These are phyloP conservation scores for Betta splendens DNA, from an alignment of 2,797 vertebrate species.

Conservation along the genomic window DNA sequence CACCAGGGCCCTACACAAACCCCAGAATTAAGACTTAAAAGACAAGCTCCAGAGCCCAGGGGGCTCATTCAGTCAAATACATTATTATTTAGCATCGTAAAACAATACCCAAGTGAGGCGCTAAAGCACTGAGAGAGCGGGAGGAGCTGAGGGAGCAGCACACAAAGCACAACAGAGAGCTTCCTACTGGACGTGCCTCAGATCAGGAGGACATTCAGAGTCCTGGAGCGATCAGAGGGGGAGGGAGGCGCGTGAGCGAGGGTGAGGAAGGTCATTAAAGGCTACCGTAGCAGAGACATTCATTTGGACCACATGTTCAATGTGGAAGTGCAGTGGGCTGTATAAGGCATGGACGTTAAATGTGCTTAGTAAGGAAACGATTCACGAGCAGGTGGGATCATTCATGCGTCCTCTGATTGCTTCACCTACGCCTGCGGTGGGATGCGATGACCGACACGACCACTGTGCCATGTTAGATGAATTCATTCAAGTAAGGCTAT, in stretches of 20 bases:
- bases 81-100: slow-evolving; percentile 69
- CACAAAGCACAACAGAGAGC: slow-evolving; percentile 35
- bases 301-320: slow-evolving; percentile 53
- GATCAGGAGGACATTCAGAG: slow-evolving; percentile 44
- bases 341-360: slow-evolving; percentile 58
- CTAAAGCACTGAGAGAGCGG: slow-evolving; percentile 70
- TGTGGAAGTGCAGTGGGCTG: slow-evolving; percentile 61
- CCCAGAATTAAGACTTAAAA: slow-evolving; percentile 69
- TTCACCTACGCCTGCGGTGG: slow-evolving; percentile 36
- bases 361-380: slow-evolving; percentile 27
- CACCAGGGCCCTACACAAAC: slow-evolving; percentile 51
- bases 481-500: slow-evolving; percentile 48
- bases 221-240: slow-evolving; percentile 15
- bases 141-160: slow-evolving; percentile 60
- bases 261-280: slow-evolving; percentile 24
- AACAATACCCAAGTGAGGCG: slow-evolving; percentile 64
- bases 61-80: slow-evolving; percentile 81
- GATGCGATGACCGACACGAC: slow-evolving; percentile 24
- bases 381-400: slow-evolving; percentile 15
- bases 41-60: slow-evolving; percentile 67
- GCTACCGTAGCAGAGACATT: slow-evolving; percentile 64
- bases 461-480: slow-evolving; percentile 34
- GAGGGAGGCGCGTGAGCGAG: neutral
- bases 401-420: slow-evolving; percentile 31
- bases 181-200: slow-evolving; percentile 19